Conservation (phyloP, 2,797 vertebrate genomes). For the Pseudochirops corinnae region DNA sequence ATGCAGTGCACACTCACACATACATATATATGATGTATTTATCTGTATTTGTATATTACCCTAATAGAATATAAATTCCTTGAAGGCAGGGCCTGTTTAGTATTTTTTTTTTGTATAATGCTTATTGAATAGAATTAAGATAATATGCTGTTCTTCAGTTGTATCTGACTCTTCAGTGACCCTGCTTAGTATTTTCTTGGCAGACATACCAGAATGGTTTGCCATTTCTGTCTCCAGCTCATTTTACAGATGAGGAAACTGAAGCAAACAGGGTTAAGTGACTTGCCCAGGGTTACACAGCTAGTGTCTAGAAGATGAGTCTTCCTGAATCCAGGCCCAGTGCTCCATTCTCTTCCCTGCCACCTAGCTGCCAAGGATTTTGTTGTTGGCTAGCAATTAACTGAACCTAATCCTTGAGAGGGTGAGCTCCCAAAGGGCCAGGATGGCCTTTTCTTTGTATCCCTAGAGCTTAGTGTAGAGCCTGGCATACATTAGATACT, state of each 20-base stretch:
- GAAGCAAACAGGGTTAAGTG: neutral
- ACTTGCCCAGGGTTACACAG: neutral
- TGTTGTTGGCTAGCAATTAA: neutral
- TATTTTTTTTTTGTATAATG: neutral
- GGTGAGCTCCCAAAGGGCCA: neutral
- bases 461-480: neutral
- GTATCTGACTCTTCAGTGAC: neutral
- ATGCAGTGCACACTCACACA: too few relatives aligned
- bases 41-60: neutral
- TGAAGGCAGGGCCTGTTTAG: neutral
- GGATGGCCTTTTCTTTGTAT: neutral
- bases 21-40: too few relatives aligned
- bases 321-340: neutral
- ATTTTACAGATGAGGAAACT: neutral
- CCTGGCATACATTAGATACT: neutral
- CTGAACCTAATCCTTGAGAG: neutral
- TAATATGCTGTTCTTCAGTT: neutral
- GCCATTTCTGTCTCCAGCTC: neutral
- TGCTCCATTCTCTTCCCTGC: rapidly evolving
- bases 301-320: neutral
- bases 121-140: neutral
- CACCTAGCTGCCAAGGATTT: neutral
- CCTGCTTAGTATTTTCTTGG: neutral
- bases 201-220: neutral
- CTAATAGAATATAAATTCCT: neutral